Conservation (phyloP, 2,113 vertebrate genomes). For the Hucho hucho region DNA sequence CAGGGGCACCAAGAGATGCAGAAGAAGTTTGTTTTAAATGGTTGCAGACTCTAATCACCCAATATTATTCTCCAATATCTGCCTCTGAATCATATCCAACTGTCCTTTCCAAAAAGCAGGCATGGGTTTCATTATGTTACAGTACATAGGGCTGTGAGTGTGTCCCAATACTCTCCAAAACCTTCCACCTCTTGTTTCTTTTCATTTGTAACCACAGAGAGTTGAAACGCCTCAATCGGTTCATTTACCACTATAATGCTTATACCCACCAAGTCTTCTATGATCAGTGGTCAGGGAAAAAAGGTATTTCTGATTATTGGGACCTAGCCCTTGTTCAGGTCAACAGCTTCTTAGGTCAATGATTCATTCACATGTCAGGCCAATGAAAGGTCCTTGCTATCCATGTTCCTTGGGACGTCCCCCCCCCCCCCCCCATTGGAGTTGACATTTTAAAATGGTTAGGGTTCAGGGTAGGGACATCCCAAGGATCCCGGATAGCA, state of each 20-base stretch:
- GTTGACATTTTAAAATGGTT: too few species aligned
- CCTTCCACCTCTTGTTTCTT: slow-evolving; percentile 3
- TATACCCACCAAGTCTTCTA: slow-evolving; percentile 27
- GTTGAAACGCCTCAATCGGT: slow-evolving; percentile 28
- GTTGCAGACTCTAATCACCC: slow-evolving; percentile 15
- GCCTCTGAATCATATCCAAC: background rate
- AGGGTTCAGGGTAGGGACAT: too few species aligned
- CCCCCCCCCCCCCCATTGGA: too few species aligned
- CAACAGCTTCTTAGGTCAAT: slow-evolving; percentile 48
- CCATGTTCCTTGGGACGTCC: too few species aligned
- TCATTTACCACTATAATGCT: slow-evolving; percentile 39
- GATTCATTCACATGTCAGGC: slow-evolving; percentile 50
- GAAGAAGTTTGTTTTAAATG: slow-evolving; percentile 31
- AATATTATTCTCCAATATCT: too few species aligned
- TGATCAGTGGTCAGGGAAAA: slow-evolving; percentile 29
- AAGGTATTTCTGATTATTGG: slow-evolving; percentile 47
- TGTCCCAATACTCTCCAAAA: slow-evolving; percentile 13
- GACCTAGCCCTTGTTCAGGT: slow-evolving; percentile 28
- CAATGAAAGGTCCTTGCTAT: slow-evolving; percentile 24
- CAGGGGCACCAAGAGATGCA: slow-evolving; percentile 3
- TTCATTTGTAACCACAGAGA: slow-evolving; percentile 19
- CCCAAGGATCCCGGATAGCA: too few species aligned
- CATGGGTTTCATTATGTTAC: slow-evolving; percentile 40
- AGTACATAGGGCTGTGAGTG: slow-evolving; percentile 18
- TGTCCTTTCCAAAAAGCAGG: slow-evolving; percentile 31